Evolutionary conservation across 1,140 invertebrate genomes (phyloP).

Genomic region (Papilio machaon): DNA sequence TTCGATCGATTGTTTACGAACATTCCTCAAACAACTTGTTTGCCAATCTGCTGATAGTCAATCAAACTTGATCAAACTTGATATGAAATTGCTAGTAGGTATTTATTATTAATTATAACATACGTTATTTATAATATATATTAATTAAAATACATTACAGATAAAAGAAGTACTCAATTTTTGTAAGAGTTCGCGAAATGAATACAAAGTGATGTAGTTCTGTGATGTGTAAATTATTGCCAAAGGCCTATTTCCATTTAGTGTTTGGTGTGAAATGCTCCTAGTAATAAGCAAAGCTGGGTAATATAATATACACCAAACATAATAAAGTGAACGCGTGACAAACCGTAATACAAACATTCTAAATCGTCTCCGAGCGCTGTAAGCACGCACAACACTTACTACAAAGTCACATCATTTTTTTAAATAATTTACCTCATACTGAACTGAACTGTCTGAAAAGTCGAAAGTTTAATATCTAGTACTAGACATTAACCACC

Average conservation of each 20-base stretch:
- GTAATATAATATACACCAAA: conserved; percentile 10
- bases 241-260: not conserved
- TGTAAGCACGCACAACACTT: not conserved
- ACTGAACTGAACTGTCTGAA: not conserved
- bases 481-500: too few relatives aligned
- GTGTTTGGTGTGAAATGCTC: not conserved
- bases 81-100: not conserved
- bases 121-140: too few relatives aligned
- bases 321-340: conserved; percentile 24
- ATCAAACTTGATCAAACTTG: conserved; percentile 3
- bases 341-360: conserved; percentile 23
- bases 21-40: conserved; percentile 28
- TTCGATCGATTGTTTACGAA: conserved; percentile 33
- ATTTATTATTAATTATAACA: not conserved
- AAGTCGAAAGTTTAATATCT: too few relatives aligned
- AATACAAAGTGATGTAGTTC: not conserved
- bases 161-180: too few relatives aligned
- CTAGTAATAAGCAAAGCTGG: not conserved
- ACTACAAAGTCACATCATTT: not conserved
- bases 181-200: too few relatives aligned
- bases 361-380: not conserved
- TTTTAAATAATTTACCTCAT: not conserved
- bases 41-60: not conserved
- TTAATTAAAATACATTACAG: too few relatives aligned
- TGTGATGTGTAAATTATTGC: not conserved